Evolutionary conservation across 2,113 vertebrate genomes (phyloP).

Genomic region (Plotosus lineatus): DNA sequence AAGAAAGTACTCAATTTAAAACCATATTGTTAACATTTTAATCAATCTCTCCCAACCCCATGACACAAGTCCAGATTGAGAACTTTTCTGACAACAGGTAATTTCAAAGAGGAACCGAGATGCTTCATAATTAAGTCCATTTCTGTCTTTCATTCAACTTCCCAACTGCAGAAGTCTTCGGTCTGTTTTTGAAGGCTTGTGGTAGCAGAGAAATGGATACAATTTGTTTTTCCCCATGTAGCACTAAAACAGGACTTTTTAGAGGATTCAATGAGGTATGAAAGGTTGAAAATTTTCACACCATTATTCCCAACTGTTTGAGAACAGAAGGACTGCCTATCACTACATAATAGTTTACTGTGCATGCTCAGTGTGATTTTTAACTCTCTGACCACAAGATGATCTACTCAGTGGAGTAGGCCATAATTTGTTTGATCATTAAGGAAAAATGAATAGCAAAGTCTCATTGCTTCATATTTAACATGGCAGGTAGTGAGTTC

Average conservation of each 20-base stretch:
- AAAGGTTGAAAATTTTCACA: background rate
- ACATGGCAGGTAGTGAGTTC: background rate
- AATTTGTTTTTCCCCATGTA: background rate
- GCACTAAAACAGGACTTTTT: background rate
- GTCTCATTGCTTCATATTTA: background rate
- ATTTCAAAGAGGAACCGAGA: background rate
- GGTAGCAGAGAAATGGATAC: background rate
- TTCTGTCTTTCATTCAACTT: background rate
- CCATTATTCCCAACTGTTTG: background rate
- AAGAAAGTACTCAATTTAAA: slow-evolving; percentile 17
- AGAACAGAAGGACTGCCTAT: slow-evolving; percentile 21
- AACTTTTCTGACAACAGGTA: slow-evolving; percentile 13
- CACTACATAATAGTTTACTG: background rate
- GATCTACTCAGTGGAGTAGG: background rate
- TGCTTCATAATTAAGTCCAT: slow-evolving; percentile 10
- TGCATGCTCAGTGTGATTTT: slow-evolving; percentile 13
- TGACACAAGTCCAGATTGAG: slow-evolving; percentile 28
- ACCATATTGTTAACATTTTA: slow-evolving; percentile 25
- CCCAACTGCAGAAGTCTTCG: background rate
- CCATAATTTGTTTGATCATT: background rate
- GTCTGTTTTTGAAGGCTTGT: background rate
- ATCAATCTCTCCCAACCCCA: slow-evolving; percentile 6
- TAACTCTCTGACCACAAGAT: background rate
- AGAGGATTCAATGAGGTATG: background rate
- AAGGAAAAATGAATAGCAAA: background rate